phyloP scores from a whole-genome alignment of 2,888 invertebrate species.

The Globia sparganii region DNA sequence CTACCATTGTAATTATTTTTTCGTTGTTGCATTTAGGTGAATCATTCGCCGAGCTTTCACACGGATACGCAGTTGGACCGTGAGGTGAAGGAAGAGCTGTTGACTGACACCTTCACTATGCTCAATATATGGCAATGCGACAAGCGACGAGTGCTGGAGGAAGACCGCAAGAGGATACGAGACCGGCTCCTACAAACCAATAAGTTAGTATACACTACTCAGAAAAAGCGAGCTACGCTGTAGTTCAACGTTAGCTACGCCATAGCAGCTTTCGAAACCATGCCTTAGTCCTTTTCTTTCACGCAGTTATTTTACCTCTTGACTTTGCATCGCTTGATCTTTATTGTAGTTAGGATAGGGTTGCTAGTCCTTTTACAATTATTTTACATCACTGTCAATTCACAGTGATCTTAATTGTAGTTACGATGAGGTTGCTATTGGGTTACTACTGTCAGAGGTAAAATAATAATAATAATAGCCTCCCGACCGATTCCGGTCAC shows the following conservation, averaged over 20 bases:
- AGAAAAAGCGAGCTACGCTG: background rate
- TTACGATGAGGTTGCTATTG: background rate
- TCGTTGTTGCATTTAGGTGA: constrained; percentile 90
- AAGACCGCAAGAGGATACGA: constrained; percentile 93
- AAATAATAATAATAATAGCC: too few relatives aligned
- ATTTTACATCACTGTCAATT: background rate
- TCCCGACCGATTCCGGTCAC: too few relatives aligned
- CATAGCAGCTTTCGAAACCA: background rate
- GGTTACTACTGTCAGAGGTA: background rate
- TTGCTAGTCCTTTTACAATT: background rate
- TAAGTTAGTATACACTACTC: constrained; percentile 73
- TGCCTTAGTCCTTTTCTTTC: background rate
- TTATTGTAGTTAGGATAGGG: background rate
- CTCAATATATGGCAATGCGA: constrained; percentile 94
- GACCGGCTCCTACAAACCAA: constrained; percentile 92
- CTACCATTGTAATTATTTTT: background rate
- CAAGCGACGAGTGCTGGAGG: constrained; percentile 93
- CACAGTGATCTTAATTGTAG: background rate
- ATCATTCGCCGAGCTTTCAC: constrained; percentile 98
- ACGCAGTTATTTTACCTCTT: background rate
- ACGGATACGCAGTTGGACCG: constrained; percentile 96
- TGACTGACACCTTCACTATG: constrained; percentile 94
- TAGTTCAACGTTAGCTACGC: background rate
- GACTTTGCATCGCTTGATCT: background rate
- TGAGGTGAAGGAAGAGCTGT: constrained; percentile 95